Evolutionary conservation across 2,888 invertebrate genomes (phyloP), one percentile per base, ranked within the genome.

Genomic region (Latheticus oryzae): DNA sequence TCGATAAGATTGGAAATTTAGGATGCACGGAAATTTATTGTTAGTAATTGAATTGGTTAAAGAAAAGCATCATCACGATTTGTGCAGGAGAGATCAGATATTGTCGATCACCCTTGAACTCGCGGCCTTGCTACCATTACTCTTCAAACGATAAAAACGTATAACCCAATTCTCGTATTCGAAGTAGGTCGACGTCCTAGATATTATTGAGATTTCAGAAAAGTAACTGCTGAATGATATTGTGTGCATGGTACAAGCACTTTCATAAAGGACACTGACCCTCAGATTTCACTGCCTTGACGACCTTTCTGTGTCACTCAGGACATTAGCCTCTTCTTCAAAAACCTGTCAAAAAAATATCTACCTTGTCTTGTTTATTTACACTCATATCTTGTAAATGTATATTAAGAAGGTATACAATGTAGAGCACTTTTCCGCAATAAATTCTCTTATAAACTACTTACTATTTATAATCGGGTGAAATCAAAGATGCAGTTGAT

Each of bases 381-480:
- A 42, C 52, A n/a, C n/a, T n/a, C n/a, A n/a, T n/a, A 52, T 52
- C 26, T 9, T 16, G 35, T n/a, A n/a, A n/a, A n/a, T n/a, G n/a
- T n/a, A n/a, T n/a, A n/a, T n/a, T n/a, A 17, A 11, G 16, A 15
- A 48, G 17, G n/a, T n/a, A 35, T 12, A 5, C 42, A 17, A 71
- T 67, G 59, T 73, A 48, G 69, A 69, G 66, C 73, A 70, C 73
- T 73, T 71, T 73, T 71, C 71, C 70, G 67, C 66, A 45, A 65
- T 64, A 56, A 67, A 65, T 67, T 69, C 68, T 67, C 67, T 43
- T 60, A 59, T 70, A 68, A 63, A 67, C 72, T 68, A 70, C 72
- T 70, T 70, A 72, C 70, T 70, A 68, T 69, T 68, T 72, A 70
- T 71, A 70, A 70, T 64, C 69, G 67, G 69, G 72, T 67, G 72